These are phyloP conservation scores for Semotilus atromaculatus DNA, from an alignment of 2,797 vertebrate genomes.

Conservation along the genomic window DNA sequence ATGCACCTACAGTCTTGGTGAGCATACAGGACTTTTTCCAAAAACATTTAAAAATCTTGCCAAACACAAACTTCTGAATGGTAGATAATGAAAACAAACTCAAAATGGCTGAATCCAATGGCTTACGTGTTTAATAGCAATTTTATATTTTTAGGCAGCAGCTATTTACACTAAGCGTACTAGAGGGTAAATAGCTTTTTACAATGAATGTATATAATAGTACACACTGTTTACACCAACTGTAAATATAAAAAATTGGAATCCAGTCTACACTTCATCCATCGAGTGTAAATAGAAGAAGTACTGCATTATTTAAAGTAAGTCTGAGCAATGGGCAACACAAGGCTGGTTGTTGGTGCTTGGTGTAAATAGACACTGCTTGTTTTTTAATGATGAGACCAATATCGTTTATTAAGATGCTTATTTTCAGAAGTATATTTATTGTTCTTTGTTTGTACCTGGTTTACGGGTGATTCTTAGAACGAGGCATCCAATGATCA, in stretches of 20 bases:
- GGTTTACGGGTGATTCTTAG: constrained; percentile 68
- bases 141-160: not conserved
- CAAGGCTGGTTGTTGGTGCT: not conserved
- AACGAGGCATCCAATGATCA: constrained; percentile 69
- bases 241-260: not conserved
- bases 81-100: not conserved
- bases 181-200: not conserved
- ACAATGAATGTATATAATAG: not conserved
- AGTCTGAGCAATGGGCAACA: not conserved
- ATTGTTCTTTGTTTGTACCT: constrained; percentile 61
- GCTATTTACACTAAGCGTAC: not conserved
- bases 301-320: not conserved
- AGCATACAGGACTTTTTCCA: not conserved
- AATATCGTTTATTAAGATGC: not conserved
- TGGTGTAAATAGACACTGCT: not conserved
- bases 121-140: not conserved
- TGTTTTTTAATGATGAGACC: not conserved
- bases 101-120: not conserved
- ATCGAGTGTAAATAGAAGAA: not conserved
- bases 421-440: not conserved
- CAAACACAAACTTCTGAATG: not conserved
- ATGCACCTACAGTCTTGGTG: not conserved
- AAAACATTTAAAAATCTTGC: not conserved
- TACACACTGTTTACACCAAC: not conserved
- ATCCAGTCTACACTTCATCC: not conserved